Percentiles rank a stretch among this genome's conserved stretches.
Conservation (phyloP, 2,888 invertebrate genomes). For the Hypena proboscidalis region DNA sequence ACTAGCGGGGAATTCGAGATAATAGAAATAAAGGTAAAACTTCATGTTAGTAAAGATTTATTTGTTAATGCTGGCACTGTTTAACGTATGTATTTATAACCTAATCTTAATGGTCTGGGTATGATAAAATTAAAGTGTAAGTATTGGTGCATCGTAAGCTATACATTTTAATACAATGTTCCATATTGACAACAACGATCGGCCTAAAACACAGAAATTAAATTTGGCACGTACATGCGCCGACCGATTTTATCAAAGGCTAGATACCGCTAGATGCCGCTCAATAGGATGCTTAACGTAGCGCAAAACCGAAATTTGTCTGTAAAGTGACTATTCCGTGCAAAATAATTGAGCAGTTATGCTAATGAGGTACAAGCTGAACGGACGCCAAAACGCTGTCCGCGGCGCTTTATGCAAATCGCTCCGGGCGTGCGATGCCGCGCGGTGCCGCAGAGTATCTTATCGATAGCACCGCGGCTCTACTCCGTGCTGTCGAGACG, state of each 20-base stretch:
- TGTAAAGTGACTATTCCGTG: conserved; percentile 77
- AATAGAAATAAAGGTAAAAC: no score
- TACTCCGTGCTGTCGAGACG: conserved; percentile 15
- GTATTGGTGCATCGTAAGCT: no score
- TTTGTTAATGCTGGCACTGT: no score
- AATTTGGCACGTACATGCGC: conserved; percentile 37
- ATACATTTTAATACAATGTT: no score
- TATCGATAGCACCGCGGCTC: conserved; percentile 28
- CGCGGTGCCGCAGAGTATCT: conserved; percentile 29
- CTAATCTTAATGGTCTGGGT: no score
- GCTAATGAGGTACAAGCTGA: conserved; percentile 78
- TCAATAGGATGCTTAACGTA: conserved; percentile 57
- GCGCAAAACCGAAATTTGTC: conserved; percentile 73
- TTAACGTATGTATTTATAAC: no score
- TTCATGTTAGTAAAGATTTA: no score
- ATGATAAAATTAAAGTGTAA: no score
- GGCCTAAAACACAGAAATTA: conserved; percentile 1
- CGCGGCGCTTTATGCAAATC: conserved; percentile 78
- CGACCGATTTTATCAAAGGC: conserved; percentile 41
- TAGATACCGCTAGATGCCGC: conserved; percentile 32
- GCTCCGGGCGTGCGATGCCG: conserved; percentile 50
- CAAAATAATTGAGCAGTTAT: conserved; percentile 83
- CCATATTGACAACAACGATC: no score
- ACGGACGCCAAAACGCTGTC: conserved; percentile 78
- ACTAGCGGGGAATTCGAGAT: background rate